Conservation (phyloP, 2,113 vertebrate species). For the Corvus hawaiiensis region DNA sequence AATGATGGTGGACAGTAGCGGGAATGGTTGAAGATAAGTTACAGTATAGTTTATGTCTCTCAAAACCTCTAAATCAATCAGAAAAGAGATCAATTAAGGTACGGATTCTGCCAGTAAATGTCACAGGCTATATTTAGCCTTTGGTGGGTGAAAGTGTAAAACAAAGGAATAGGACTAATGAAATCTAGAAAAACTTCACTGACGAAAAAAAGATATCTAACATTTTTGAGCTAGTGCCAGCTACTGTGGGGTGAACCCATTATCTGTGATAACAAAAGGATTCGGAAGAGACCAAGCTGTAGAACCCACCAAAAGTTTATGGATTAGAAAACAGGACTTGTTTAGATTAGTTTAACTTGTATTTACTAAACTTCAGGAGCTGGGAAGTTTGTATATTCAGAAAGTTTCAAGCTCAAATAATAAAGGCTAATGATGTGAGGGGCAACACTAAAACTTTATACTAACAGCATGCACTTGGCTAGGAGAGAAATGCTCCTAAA, state of each 20-base stretch:
- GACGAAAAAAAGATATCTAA: not conserved
- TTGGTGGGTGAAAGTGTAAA: not conserved
- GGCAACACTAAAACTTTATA: not conserved
- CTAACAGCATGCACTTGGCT: not conserved
- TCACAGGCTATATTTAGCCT: not conserved
- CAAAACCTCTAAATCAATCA: not conserved
- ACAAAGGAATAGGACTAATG: not conserved
- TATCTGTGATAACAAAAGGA: not conserved
- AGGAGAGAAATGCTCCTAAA: not conserved
- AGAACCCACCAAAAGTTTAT: not conserved
- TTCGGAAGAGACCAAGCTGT: not conserved
- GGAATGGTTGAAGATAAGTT: not conserved
- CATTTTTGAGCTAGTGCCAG: not conserved
- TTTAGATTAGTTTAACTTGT: not conserved
- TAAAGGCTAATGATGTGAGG: not conserved
- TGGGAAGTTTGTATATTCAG: not conserved
- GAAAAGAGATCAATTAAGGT: not conserved
- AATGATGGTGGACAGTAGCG: not conserved
- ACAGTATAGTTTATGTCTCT: not conserved
- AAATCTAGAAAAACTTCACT: not conserved
- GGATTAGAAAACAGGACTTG: not conserved
- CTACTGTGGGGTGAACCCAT: not conserved
- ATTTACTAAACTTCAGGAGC: not conserved
- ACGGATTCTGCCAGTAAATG: not conserved
- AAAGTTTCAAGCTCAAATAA: not conserved